Evolutionary conservation across 1,140 invertebrate genomes (phyloP).

Genomic region (Nymphalis io): DNA sequence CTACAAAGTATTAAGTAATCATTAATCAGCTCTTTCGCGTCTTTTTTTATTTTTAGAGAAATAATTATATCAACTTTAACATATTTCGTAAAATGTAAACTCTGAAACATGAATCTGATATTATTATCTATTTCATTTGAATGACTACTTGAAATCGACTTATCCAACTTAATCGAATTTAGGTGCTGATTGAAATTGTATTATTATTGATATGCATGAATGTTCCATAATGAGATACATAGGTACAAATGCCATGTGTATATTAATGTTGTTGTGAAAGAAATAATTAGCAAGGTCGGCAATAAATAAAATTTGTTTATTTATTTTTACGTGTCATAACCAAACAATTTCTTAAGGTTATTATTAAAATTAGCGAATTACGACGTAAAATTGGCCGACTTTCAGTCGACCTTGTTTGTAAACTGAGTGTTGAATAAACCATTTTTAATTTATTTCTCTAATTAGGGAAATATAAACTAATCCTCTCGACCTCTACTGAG

Average conservation of each 20-base stretch:
- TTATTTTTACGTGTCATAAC: too few species aligned
- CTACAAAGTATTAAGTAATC: background rate
- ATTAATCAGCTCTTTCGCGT: background rate
- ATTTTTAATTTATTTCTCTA: background rate
- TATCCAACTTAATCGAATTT: too few species aligned
- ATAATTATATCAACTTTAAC: background rate
- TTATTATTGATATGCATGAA: too few species aligned
- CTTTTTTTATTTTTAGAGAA: background rate
- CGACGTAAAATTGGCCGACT: background rate
- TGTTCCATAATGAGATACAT: too few species aligned
- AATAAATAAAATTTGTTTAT: too few species aligned
- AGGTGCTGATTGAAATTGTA: too few species aligned
- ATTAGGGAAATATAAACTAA: slow-evolving; percentile 42
- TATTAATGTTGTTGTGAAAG: too few species aligned
- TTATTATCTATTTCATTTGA: too few species aligned
- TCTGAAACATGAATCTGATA: background rate
- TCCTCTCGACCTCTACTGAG: slow-evolving; percentile 69
- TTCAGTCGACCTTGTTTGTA: background rate
- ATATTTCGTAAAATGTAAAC: background rate
- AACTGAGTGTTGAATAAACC: background rate
- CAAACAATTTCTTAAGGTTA: too few species aligned
- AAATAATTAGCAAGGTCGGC: too few species aligned
- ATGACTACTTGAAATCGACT: too few species aligned
- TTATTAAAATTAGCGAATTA: background rate
- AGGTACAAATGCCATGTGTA: too few species aligned